These are phyloP conservation scores for Propithecus deckenii DNA, from an alignment of 2,797 vertebrate genomes.

Conservation along the genomic window DNA sequence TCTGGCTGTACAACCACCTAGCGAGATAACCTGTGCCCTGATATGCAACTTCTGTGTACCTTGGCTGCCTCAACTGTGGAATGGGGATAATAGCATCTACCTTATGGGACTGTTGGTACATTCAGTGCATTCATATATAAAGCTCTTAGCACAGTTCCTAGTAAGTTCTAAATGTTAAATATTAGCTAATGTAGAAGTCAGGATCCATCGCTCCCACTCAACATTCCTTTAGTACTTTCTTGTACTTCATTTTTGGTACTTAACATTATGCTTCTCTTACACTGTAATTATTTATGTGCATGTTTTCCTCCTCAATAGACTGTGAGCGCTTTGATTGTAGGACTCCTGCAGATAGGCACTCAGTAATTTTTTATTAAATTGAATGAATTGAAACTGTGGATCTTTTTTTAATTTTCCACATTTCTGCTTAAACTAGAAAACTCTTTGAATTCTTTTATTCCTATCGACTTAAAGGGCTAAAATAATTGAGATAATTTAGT, in stretches of 20 bases:
- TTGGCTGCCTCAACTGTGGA: neutral
- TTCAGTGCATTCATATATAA: neutral
- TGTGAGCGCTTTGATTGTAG: neutral
- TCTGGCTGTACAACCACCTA: neutral
- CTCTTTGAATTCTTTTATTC: neutral
- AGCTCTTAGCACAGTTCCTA: neutral
- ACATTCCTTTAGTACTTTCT: neutral
- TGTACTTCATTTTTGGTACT: neutral
- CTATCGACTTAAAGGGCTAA: neutral
- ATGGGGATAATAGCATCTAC: neutral
- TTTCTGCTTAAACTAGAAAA: neutral
- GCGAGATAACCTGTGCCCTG: neutral
- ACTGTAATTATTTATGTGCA: neutral
- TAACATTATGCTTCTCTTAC: neutral
- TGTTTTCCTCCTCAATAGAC: neutral
- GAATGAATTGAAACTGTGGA: neutral
- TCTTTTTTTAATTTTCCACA: neutral
- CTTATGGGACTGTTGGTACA: neutral
- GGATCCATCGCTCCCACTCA: neutral
- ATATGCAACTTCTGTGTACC: neutral
- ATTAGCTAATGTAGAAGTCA: neutral
- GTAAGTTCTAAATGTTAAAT: constrained; percentile 7
- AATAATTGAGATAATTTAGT: neutral
- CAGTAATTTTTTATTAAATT: constrained; percentile 3
- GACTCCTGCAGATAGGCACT: neutral